phyloP scores from a whole-genome alignment of 92 coral and sea anemone species.

The Heteractis magnifica region DNA sequence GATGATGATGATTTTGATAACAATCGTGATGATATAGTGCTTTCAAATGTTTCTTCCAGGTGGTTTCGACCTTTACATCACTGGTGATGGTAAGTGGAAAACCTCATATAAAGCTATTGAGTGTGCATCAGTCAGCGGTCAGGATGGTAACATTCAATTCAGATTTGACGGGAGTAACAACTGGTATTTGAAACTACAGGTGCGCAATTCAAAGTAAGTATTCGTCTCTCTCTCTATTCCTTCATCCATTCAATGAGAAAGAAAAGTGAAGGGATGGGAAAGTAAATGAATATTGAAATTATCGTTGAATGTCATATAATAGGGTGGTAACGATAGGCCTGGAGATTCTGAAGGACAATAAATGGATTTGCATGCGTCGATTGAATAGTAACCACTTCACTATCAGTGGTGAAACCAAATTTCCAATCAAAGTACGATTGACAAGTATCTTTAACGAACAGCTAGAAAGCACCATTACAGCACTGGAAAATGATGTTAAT shows the following conservation, averaged over 20 bases:
- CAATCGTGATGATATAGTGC: background rate
- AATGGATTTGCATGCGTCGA: slow-evolving; percentile 67
- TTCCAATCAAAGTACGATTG: slow-evolving; percentile 66
- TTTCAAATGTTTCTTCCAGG: slow-evolving; percentile 18
- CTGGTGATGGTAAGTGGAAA: slow-evolving; percentile 70
- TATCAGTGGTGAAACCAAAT: slow-evolving; percentile 47
- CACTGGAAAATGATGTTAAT: slow-evolving; percentile 52
- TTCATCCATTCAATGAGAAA: background rate
- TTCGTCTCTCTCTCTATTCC: background rate
- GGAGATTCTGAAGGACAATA: slow-evolving; percentile 55
- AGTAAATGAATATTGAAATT: background rate
- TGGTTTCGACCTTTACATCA: slow-evolving; percentile 68
- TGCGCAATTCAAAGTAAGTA: slow-evolving; percentile 73
- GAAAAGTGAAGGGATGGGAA: background rate
- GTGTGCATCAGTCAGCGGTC: slow-evolving; percentile 63
- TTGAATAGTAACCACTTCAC: slow-evolving; percentile 62
- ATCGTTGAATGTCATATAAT: background rate
- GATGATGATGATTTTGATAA: background rate
- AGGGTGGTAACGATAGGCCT: slow-evolving; percentile 74
- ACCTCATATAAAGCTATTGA: slow-evolving; percentile 69
- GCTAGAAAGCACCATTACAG: slow-evolving; percentile 49
- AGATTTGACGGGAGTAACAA: slow-evolving; percentile 63
- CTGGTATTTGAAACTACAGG: slow-evolving; percentile 76
- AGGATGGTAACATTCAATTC: slow-evolving; percentile 65
- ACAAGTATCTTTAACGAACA: slow-evolving; percentile 77